Evolutionary conservation across 1,140 invertebrate species (phyloP).

Genomic region (Hylaeus anthracinus): DNA sequence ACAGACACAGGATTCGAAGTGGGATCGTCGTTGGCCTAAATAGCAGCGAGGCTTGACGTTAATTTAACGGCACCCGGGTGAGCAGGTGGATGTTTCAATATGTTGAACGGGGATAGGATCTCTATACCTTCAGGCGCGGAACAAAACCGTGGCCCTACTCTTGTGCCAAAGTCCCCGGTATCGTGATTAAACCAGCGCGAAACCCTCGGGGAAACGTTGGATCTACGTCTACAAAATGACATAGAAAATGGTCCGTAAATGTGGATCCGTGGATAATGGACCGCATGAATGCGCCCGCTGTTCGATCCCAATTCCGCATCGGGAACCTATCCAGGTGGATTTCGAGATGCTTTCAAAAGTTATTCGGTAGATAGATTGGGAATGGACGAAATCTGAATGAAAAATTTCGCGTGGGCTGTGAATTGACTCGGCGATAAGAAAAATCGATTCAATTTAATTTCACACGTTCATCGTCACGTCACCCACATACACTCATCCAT

Average conservation of each 20-base stretch:
- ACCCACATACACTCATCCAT: too few species aligned
- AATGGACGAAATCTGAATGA: too few species aligned
- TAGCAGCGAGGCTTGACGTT: conserved; percentile 41
- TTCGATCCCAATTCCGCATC: too few species aligned
- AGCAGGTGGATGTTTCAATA: conserved; percentile 44
- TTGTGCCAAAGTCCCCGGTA: conserved; percentile 1
- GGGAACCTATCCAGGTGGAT: too few species aligned
- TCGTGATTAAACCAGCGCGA: conserved; percentile 32
- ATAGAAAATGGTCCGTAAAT: not conserved
- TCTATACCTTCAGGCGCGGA: conserved; percentile 1
- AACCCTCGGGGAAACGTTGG: conserved; percentile 30
- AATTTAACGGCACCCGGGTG: conserved; percentile 30
- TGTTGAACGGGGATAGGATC: conserved; percentile 2
- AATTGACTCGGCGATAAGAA: too few species aligned
- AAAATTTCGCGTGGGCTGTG: too few species aligned
- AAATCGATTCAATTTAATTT: too few species aligned
- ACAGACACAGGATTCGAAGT: not conserved
- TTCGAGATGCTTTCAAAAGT: too few species aligned
- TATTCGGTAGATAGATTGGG: too few species aligned
- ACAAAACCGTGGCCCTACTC: conserved; percentile 22
- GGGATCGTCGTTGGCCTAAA: conserved; percentile 31
- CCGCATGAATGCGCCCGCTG: too few species aligned
- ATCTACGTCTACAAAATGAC: conserved; percentile 3
- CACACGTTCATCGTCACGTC: too few species aligned
- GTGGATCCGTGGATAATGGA: too few species aligned